A percentile compares a stretch with the other conserved stretches of the same genome.
Conservation (phyloP, 2,113 vertebrate genomes). For the Pelusios castaneus region DNA sequence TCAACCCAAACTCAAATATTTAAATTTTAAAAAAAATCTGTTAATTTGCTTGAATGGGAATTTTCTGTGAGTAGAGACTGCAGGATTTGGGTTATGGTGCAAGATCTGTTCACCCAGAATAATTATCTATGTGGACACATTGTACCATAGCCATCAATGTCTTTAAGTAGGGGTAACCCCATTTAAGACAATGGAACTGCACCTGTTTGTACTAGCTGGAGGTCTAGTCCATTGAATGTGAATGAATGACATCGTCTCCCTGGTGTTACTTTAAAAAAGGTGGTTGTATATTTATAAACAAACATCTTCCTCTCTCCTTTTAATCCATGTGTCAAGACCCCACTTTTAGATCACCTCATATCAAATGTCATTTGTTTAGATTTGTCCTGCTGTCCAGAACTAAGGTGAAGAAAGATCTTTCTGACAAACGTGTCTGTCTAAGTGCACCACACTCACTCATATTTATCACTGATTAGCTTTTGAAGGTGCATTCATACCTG, state of each 20-base stretch:
- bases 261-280: neutral
- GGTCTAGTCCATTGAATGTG: neutral
- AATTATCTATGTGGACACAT: neutral
- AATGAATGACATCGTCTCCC: neutral
- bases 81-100: neutral
- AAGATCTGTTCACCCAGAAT: neutral
- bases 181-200: neutral
- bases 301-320: neutral
- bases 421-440: neutral
- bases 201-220: neutral
- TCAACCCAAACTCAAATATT: neutral
- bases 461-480: neutral
- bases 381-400: neutral
- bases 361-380: conserved; percentile 6
- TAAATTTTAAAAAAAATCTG: neutral
- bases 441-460: neutral
- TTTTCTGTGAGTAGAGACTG: neutral
- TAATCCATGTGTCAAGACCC: neutral
- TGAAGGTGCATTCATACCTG: neutral
- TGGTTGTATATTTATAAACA: neutral
- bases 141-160: neutral
- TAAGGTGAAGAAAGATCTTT: conserved; percentile 1
- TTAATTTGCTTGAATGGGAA: neutral
- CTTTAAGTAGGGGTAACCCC: neutral
- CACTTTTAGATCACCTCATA: neutral